These are phyloP conservation scores for Montipora foliosa DNA, from an alignment of 64 coral and sea anemone genomes.

Conservation along the genomic window DNA sequence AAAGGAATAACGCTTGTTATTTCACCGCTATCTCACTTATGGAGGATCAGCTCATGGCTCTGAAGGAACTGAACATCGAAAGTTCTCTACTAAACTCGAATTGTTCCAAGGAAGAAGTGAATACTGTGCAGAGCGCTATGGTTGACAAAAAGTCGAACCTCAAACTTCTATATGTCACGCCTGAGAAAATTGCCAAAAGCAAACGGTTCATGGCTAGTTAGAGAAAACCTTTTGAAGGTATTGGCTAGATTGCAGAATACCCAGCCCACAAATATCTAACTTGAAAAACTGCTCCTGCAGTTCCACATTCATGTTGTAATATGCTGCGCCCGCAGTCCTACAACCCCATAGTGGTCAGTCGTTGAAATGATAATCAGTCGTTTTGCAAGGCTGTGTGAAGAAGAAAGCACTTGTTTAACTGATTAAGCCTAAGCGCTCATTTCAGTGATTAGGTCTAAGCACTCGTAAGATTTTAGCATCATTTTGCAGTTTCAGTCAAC, in stretches of 20 bases:
- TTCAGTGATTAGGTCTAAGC: too few species aligned
- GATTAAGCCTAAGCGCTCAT: too few species aligned
- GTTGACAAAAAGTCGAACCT: conserved; percentile 75
- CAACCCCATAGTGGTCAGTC: too few species aligned
- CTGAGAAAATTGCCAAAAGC: conserved; percentile 96
- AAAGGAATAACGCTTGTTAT: conserved; percentile 89
- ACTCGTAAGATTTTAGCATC: too few species aligned
- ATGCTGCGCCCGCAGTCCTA: too few species aligned
- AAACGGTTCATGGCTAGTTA: conserved; percentile 93
- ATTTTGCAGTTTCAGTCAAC: too few species aligned
- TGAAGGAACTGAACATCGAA: conserved; percentile 71
- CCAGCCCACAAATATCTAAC: too few species aligned
- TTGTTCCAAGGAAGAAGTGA: conserved; percentile 85
- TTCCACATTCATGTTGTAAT: too few species aligned
- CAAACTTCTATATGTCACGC: conserved; percentile 96
- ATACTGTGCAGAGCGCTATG: conserved; percentile 83
- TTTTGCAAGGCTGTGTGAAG: too few species aligned
- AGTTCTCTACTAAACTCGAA: conserved; percentile 77
- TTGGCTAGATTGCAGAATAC: neutral
- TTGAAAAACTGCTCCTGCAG: too few species aligned
- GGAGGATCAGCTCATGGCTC: conserved; percentile 94
- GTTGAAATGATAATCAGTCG: too few species aligned
- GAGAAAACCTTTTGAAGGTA: conserved; percentile 93
- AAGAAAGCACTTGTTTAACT: too few species aligned
- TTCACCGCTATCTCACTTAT: conserved; percentile 90